These are phyloP conservation scores for Tyria jacobaeae DNA, from an alignment of 2,888 invertebrate species.

Conservation along the genomic window DNA sequence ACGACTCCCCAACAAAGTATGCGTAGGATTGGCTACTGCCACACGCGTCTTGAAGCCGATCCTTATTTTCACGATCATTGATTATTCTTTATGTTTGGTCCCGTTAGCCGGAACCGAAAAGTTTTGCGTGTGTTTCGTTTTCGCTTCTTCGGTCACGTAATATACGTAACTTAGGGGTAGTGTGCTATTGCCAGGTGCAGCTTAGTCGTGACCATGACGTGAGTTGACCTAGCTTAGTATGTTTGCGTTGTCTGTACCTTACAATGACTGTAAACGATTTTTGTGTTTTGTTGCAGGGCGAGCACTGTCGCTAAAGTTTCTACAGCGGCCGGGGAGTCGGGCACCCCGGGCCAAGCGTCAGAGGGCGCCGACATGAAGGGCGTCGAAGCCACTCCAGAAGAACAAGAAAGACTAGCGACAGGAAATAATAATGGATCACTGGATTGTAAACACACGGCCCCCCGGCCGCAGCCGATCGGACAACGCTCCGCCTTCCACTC, in stretches of 20 bases:
- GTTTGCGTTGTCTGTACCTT: slow-evolving; percentile 10
- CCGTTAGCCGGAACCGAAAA: slow-evolving; percentile 71
- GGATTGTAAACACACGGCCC: slow-evolving; percentile 90
- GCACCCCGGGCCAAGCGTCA: slow-evolving; percentile 72
- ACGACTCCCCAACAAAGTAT: slow-evolving; percentile 61
- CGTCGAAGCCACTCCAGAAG: slow-evolving; percentile 82
- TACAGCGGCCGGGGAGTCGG: slow-evolving; percentile 74
- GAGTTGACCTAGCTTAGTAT: slow-evolving; percentile 58
- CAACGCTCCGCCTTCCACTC: slow-evolving; percentile 92
- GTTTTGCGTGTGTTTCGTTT: slow-evolving; percentile 71
- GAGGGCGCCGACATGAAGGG: slow-evolving; percentile 82
- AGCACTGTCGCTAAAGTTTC: slow-evolving; percentile 69
- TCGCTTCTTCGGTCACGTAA: slow-evolving; percentile 55
- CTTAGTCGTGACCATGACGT: slow-evolving; percentile 70
- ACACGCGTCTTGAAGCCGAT: slow-evolving; percentile 42
- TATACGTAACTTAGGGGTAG: slow-evolving; percentile 55
- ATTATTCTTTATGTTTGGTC: slow-evolving; percentile 54
- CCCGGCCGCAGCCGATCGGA: slow-evolving; percentile 74
- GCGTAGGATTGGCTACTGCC: slow-evolving; percentile 55
- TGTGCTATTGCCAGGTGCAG: slow-evolving; percentile 46
- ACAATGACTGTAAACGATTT: slow-evolving; percentile 32
- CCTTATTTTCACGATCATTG: slow-evolving; percentile 59
- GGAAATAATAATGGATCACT: slow-evolving; percentile 91
- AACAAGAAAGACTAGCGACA: slow-evolving; percentile 80
- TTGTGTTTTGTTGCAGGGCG: slow-evolving; percentile 76